phyloP scores from a whole-genome alignment of 2,113 vertebrate species.

The Alethe castanea region DNA sequence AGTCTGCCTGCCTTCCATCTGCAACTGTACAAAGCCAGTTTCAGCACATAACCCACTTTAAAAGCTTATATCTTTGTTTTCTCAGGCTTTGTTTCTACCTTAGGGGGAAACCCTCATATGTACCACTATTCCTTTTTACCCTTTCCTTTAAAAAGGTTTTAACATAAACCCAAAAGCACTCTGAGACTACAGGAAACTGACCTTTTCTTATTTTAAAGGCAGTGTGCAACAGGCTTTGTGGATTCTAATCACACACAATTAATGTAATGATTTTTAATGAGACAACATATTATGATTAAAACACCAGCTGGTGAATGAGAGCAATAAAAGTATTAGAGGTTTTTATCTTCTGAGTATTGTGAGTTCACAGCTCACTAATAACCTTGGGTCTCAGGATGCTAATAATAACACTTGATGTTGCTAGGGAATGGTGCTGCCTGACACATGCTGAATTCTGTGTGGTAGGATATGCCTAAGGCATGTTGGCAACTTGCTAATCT shows the following conservation, averaged over 20 bases:
- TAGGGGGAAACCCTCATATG: neutral
- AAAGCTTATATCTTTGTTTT: neutral
- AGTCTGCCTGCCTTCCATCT: neutral
- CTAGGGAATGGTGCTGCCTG: conserved; percentile 30
- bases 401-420: conserved; percentile 28
- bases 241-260: neutral
- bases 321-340: conserved; percentile 1
- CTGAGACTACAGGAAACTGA: neutral
- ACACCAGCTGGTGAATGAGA: neutral
- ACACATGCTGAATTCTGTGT: neutral
- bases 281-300: neutral
- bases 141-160: neutral
- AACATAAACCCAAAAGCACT: neutral
- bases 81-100: neutral
- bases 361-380: conserved; percentile 10
- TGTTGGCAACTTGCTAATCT: neutral
- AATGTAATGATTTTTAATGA: conserved; percentile 30
- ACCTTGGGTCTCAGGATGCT: neutral
- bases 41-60: neutral
- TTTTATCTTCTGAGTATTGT: neutral
- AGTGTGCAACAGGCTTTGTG: neutral
- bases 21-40: neutral
- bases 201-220: neutral
- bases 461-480: neutral
- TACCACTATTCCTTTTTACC: rapidly evolving